Conservation (phyloP, 2,797 vertebrate genomes). For the Anableps anableps region DNA sequence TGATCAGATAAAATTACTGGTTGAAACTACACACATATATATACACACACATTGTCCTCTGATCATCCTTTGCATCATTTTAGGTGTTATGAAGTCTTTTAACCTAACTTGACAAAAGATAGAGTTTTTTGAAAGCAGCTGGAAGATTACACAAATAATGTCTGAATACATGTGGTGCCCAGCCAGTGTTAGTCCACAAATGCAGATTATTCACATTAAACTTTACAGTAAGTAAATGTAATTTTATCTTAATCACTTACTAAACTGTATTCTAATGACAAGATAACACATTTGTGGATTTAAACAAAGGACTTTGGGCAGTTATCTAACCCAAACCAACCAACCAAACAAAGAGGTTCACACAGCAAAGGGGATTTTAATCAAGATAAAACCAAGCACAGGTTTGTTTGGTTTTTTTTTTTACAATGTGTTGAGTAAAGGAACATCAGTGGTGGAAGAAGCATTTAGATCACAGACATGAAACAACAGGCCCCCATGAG, state of each 20-base stretch:
- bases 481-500: conserved; percentile 2
- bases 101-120: neutral
- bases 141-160: neutral
- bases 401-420: neutral
- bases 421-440: neutral
- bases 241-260: neutral
- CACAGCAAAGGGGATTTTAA: neutral
- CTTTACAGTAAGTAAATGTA: neutral
- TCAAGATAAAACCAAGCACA: neutral
- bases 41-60: no score
- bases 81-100: neutral
- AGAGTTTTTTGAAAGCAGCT: neutral
- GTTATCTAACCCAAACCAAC: neutral
- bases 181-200: neutral
- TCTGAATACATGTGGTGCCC: neutral
- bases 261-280: neutral
- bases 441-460: conserved; percentile 3
- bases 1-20: no score
- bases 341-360: neutral
- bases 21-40: no score
- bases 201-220: neutral
- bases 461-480: conserved; percentile 12
- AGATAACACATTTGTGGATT: neutral
- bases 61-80: no score
- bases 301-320: neutral